Conservation (phyloP, 1,140 invertebrate genomes). For the Cardiocondyla obscurior region DNA sequence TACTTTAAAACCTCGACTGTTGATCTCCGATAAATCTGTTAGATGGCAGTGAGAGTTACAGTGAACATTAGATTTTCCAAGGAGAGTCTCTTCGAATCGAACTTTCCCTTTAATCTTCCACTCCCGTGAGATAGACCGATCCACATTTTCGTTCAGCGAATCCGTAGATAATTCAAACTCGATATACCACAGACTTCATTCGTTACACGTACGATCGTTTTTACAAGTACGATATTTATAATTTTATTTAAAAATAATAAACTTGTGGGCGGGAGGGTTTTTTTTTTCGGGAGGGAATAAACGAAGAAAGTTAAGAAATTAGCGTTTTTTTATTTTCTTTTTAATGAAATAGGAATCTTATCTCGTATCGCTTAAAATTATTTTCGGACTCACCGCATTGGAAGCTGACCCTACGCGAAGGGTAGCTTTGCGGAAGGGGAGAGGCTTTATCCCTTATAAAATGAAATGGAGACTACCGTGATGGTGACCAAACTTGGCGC, state of each 20-base stretch:
- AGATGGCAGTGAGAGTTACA: conserved; percentile 16
- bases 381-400: conserved; percentile 56
- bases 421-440: conserved; percentile 62
- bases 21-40: neutral
- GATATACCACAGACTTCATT: too few species aligned
- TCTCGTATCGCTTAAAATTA: neutral
- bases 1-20: neutral
- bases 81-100: neutral
- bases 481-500: conserved; percentile 43
- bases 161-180: neutral
- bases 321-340: neutral
- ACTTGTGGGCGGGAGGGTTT: neutral
- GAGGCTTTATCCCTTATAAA: conserved; percentile 41
- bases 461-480: conserved; percentile 42
- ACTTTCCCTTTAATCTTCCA: neutral
- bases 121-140: neutral
- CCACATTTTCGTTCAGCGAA: neutral
- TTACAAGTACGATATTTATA: too few species aligned
- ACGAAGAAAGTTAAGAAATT: neutral
- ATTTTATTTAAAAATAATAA: neutral
- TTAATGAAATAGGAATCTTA: neutral
- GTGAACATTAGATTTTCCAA: conserved; percentile 58
- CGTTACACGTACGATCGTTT: too few species aligned
- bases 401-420: conserved; percentile 54
- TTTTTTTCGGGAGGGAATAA: neutral